Percentiles rank a stretch among this genome's conserved stretches.
phyloP scores from a whole-genome alignment of 1,140 invertebrate genomes.

The Ceratosolen fusciceps region DNA sequence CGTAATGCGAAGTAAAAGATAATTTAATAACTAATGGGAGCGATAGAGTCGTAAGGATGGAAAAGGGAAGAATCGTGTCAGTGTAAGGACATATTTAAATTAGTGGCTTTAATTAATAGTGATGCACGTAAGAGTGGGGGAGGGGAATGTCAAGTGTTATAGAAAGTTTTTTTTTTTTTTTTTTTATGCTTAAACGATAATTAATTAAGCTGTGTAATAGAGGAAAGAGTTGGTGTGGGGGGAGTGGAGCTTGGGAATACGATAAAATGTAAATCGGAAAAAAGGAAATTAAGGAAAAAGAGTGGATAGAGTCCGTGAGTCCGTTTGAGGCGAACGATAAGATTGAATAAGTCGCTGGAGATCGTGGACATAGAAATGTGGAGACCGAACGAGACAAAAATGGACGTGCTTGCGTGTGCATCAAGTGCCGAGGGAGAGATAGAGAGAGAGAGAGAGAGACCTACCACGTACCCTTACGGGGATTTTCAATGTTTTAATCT shows the following conservation, averaged over 20 bases:
- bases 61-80: slow-evolving; percentile 1
- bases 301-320: too few relatives aligned
- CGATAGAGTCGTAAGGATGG: not conserved
- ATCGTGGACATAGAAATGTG: not conserved
- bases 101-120: slow-evolving; percentile 32
- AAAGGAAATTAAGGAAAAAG: not conserved
- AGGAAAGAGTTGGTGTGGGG: not conserved
- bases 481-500: slow-evolving; percentile 48
- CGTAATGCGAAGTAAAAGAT: not conserved
- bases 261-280: not conserved
- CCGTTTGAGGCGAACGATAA: slow-evolving; percentile 37
- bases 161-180: too few relatives aligned
- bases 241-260: not conserved
- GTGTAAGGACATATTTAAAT: slow-evolving; percentile 37
- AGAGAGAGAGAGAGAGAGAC: too few relatives aligned
- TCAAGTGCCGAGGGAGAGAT: not conserved
- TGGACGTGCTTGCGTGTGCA: not conserved
- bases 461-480: slow-evolving; percentile 19
- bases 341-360: slow-evolving; percentile 30
- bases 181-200: slow-evolving; percentile 32
- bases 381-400: not conserved
- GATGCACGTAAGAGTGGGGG: not conserved
- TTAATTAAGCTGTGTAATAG: slow-evolving; percentile 37
- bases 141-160: slow-evolving; percentile 24
- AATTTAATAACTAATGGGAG: not conserved